Evolutionary conservation across 2,888 invertebrate genomes (phyloP), one percentile per base, ranked within the genome.

Genomic region (Nomada fabriciana): DNA sequence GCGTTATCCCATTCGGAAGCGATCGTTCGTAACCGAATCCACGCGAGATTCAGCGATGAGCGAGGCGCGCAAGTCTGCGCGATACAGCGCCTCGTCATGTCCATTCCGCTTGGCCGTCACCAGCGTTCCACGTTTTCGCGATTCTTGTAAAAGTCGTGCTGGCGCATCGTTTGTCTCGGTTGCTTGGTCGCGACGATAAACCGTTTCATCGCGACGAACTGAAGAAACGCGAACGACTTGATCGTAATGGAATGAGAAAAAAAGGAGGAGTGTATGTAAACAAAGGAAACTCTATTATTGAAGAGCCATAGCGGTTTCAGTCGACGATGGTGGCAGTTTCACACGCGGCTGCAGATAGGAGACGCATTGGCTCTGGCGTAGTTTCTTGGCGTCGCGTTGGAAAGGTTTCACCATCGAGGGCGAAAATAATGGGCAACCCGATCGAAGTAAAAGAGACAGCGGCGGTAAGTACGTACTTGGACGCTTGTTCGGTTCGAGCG

Each of bases 401-500:
- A 61, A 69, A 74, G 77, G 84, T 73, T 70, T 87, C 77, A 71
- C 78, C 72, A 76, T 70, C 85, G 70, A 78, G 76, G 80, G 81
- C 78, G 81, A 88, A 88, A 83, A 87, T 87, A 88, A 88, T 87
- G 83, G 78, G 78, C 61, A 60, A 74, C 75, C 67, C 80, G 86
- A 84, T 84, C 86, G 82, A 85, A 76, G 81, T 80, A 79, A 86
- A 86, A 82, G 81, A 83, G 86, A 87, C 85, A 85, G 86, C 76
- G 65, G 71, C 73, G 81, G 79, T 79, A 82, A 84, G 88, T 85
- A 87, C 76, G 88, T 88, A 85, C 77, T 87, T 77, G 69, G 57
- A 81, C 68, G 85, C 65, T 70, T 72, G 85, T 71, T 77, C 50
- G 47, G 67, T 64, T 47, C 78, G 71, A 73, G 76, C 73, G 67